Base-by-base conservation (phyloP, 2,888 invertebrate species). In the Ommatoiulus sabulosus region DNA sequence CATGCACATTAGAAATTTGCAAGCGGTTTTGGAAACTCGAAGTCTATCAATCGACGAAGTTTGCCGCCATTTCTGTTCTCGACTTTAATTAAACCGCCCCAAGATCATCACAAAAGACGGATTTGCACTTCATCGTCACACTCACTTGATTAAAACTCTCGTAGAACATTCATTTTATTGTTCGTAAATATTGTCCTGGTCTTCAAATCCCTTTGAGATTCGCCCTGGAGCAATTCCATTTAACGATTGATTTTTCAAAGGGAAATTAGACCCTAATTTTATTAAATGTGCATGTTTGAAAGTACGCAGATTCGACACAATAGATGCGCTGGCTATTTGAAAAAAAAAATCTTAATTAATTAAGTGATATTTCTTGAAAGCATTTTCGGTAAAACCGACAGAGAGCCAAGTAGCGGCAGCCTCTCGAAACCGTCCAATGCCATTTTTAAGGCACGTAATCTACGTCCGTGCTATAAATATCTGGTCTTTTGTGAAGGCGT, bases 221-320 rank as follows among this genome's bases (percentile, higher is more conserved):
- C 63, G n/a, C 63, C 4, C n/a, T 63, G 63, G n/a, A 4, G 63
- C 6, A 63, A n/a, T 63, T 63, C n/a, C 63, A 63, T 7, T n/a
- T 63, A 63, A n/a, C 63, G 63, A n/a, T 63, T 17, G 63, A 63
- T 63, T 63, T 63, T 63, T 63, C 63, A 63, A 63, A 63, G 63
- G 63, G 7, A 63, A 63, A n/a, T 63, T 3, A 63, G n/a, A 4
- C 63, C n/a, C 20, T 63, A 63, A 63, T 63, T 63, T 63, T 63
- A 63, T 63, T 63, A 63, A 63, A 63, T 63, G 17, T n/a, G 63
- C 63, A 63, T 17, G 63, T 63, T 63, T 63, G n/a, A 63, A 63
- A 63, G 63, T 63, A 63, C n/a, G 20, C 6, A 15, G 8, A 52
- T 15, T 15, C 12, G 15, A 15, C 15, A 52, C 52, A 52, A 52